Base-by-base conservation (phyloP, 2,113 vertebrate species). In the Halcyon senegalensis region DNA sequence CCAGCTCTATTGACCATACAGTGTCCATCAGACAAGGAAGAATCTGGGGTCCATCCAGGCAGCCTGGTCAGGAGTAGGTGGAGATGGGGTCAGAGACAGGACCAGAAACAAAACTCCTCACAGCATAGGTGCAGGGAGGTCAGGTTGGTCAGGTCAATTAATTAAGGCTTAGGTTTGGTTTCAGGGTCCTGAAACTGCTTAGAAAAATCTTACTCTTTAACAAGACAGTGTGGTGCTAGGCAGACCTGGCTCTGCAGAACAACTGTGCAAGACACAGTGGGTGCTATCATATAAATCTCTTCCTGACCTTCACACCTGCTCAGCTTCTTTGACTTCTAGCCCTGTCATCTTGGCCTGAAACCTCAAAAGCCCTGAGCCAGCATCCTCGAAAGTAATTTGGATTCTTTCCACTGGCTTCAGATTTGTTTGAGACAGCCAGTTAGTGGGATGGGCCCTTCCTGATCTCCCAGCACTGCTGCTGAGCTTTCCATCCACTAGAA, bases 311-410 rank as follows among this genome's bases (percentile, higher is more conserved):
- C 83, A 85, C 70, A 94, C 92, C 85, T 96, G 69, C 77, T 81
- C 75, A 56, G 35, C 59, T 88, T 66, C 69, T 48, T 7, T 43
- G 68, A 44, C 72, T 78, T 74, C 73, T 35, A 75, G 28, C 35
- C 30, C 73, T 87, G 80, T 92, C 72, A 39, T 90, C 56, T 67
- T 84, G 53, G 83, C 89, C 87, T 2, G 5, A 81, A 82, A n/a
- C 39, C 80, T 89, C 60, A 89, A 78, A 94, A 94, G 41, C 25
- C 70, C 83, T n/a, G 35, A 93, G 79, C 62, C 85, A 92, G 60
- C 12, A 0, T 89, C 90, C 76, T 96, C 44, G 24, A 94, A 97
- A 97, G 85, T 82, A 70, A 74, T 81, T 96, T 96, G 94, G 96
- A 92, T 68, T 84, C 76, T 89, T 89, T 92, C 95, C 95, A 88